Base-by-base conservation (phyloP, 2,797 vertebrate genomes). In the Petrocephalus sullivani region DNA sequence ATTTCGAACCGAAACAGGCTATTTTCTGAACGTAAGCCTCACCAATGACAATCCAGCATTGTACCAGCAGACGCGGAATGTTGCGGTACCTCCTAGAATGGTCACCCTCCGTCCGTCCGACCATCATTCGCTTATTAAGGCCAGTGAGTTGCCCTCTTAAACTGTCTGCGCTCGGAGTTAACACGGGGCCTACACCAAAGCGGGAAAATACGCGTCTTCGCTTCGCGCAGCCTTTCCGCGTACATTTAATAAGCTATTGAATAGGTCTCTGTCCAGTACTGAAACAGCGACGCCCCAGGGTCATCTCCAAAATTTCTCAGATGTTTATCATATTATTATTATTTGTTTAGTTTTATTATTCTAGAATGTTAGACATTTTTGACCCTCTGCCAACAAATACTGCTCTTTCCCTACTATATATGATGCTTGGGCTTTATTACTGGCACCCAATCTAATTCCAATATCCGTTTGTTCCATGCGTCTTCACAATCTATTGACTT, bases 201-300 rank as follows among this genome's bases (percentile, higher is more conserved):
- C 10, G 64, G 64, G 64, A 67, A 67, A 67, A 33, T 37, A 37
- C 33, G 28, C 64, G 28, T 23, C 10, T 28, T 28, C 23, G 23
- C 8, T 33, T 67, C 28, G 23, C 8, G 61, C 2, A 64, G 9
- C 23, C 21, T 67, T 67, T 81, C 41, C 7, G 21, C 28, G 46
- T 54, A n/a, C 53, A 14, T 56, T 56, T 85, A 85, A 85, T 54
- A 85, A 85, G 23, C 23, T 8, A 85, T 58, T 33, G 84, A 58
- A 85, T 58, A 57, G 16, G 53, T 58, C 54, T 87, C 86, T 64
- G 86, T 87, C 61, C 86, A 71, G 86, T 46, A 37, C 86, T 49
- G 61, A 64, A 86, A 86, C 53, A 4, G 7, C 33, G 12, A 53
- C 37, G 81, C 81, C 81, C 81, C 21, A 53, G 81, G 56, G 84